Evolutionary conservation across 2,797 vertebrate species (phyloP), one percentile per base, ranked within the genome.

Genomic region (Acridotheres tristis): DNA sequence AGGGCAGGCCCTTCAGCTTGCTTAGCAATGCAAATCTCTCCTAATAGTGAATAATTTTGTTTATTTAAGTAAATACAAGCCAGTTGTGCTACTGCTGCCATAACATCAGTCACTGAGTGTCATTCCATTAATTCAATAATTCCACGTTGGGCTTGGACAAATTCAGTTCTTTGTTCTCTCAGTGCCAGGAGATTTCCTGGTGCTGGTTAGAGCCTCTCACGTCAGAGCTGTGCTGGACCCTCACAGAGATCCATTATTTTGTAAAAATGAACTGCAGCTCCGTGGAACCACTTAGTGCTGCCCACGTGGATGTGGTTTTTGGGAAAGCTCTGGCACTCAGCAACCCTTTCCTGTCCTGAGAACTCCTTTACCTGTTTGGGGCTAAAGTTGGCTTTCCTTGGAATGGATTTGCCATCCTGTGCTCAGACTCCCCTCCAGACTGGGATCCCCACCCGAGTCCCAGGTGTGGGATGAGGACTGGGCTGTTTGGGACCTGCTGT

Each of bases 241-340:
- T 73, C 73, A 22, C 22, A 63, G 10, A 6, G 47, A 78, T n/a
- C n/a, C 40, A 2, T 38, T 48, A 30, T 55, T 85, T 54, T 61
- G 15, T 34, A 21, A 10, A 57, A 76, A 48, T 7, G 6, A 47
- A 6, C 38, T 50, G 36, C 48, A 43, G 14, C 66, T 89, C 72
- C 50, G 5, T 9, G 11, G 22, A 36, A 88, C 34, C 79, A 23
- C 25, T 67, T 34, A 10, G 20, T 4, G 0, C 29, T n/a, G n/a
- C n/a, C 38, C 17, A 5, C 11, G 2, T 38, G 65, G 18, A 7
- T 7, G 3, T 9, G 42, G 8, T 43, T 16, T 0, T 3, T 77
- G 45, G 55, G 61, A 30, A 7, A 32, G 13, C 51, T 62, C 55
- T 85, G 77, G n/a, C 29, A 7, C 48, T 30, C 4, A 5, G n/a